A percentile compares a stretch with the other conserved stretches of the same genome.
These are phyloP conservation scores for Noctua janthe DNA, from an alignment of 2,888 invertebrate species.

Conservation along the genomic window DNA sequence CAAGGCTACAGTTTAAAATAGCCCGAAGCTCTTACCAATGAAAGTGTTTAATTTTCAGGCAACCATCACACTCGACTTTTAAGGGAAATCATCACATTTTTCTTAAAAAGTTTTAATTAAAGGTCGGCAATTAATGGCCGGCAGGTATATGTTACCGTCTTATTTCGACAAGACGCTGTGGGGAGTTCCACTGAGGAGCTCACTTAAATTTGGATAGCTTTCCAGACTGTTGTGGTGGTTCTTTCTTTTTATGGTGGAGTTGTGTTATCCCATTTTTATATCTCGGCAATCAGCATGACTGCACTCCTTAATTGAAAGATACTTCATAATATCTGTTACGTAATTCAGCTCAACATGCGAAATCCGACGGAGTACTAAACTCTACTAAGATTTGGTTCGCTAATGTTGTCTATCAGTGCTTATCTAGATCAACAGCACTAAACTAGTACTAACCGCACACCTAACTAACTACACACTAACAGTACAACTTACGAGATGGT, in stretches of 20 bases:
- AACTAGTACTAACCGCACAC: slow-evolving; percentile 15
- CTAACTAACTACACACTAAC: slow-evolving; percentile 8
- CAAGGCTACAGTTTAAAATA: slow-evolving; percentile 1
- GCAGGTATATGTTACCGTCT: slow-evolving; percentile 20
- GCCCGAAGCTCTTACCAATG: not conserved
- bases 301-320: not conserved
- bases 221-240: not conserved
- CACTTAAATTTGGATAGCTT: slow-evolving; percentile 2
- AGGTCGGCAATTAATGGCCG: slow-evolving; percentile 12
- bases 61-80: slow-evolving; percentile 11
- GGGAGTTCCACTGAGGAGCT: not conserved
- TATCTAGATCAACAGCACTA: slow-evolving; percentile 18
- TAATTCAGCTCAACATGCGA: not conserved
- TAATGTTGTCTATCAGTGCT: not conserved
- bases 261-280: not conserved
- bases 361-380: not conserved
- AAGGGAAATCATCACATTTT: slow-evolving; percentile 41
- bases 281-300: not conserved
- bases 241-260: not conserved
- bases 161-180: slow-evolving; percentile 9
- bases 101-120: slow-evolving; percentile 64
- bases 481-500: slow-evolving; percentile 24
- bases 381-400: not conserved
- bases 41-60: slow-evolving; percentile 11
- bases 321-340: not conserved